Evolutionary conservation across 1,140 invertebrate species (phyloP).

Genomic region (Lamellibrachia luymesi): DNA sequence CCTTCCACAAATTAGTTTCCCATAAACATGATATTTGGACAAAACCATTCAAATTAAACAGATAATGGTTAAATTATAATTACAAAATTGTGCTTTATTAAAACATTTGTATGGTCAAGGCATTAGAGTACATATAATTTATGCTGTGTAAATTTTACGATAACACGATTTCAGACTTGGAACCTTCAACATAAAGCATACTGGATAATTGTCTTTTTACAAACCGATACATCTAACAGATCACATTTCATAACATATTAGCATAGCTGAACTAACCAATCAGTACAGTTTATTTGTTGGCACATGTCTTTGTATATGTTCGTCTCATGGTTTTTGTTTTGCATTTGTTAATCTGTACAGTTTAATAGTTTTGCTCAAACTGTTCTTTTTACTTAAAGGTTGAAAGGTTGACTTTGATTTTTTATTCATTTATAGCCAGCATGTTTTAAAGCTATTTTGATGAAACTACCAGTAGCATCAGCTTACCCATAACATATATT

Average conservation of each 20-base stretch:
- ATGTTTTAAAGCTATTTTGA: background rate
- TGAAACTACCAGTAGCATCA: background rate
- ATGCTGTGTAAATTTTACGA: too few relatives aligned
- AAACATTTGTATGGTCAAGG: too few relatives aligned
- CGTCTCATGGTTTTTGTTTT: background rate
- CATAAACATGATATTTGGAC: too few relatives aligned
- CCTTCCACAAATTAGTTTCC: too few relatives aligned
- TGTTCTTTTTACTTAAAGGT: background rate
- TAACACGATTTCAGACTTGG: too few relatives aligned
- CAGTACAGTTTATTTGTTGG: background rate
- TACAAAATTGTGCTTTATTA: too few relatives aligned
- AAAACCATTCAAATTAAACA: too few relatives aligned
- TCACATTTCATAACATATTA: background rate
- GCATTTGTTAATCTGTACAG: background rate
- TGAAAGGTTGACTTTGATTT: slow-evolving; percentile 18
- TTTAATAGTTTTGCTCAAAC: background rate
- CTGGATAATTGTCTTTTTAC: background rate
- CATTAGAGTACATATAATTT: too few relatives aligned
- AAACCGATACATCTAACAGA: background rate
- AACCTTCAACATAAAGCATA: background rate
- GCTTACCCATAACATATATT: too few relatives aligned
- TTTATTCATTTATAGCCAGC: background rate
- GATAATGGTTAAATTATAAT: too few relatives aligned
- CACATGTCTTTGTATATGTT: background rate
- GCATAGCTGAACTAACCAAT: background rate